Evolutionary conservation across 2,797 vertebrate species (phyloP), one percentile per base, ranked within the genome.

Genomic region (Sebastes hubbsi): DNA sequence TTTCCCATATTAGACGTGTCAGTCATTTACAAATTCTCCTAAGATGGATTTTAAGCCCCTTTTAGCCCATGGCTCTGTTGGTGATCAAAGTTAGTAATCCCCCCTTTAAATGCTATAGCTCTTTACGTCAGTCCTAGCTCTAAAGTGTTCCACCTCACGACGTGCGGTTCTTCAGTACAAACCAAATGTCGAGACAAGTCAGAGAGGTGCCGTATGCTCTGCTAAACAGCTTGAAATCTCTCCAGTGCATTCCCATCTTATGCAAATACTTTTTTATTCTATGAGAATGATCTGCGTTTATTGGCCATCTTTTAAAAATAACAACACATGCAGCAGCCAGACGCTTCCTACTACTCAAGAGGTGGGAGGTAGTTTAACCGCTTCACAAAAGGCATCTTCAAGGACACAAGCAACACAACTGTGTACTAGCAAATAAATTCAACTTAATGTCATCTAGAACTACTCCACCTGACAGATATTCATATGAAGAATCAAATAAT

Each of bases 11-110:
- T 62, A 85, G 54, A n/a, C 77, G n/a, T 25, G 67, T 78, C 81
- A 77, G 59, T 84, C 75, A 84, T 83, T 72, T 32, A 61, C 24
- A 62, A 66, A 80, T 60, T 38, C 25, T 72, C 52, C 61, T 58
- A 78, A 86, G 49, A 77, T 75, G 27, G 63, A 61, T 76, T 68
- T 52, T 13, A 68, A 56, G 71, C 68, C 73, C 11, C 16, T 42
- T 64, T 58, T 59, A 84, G 71, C 69, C 83, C 36, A 4, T 27
- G 66, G 68, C 71, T 83, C 49, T 77, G 71, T 59, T 76, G 58
- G 42, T 87, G 82, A 90, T 89, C 80, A 79, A 72, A 81, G 71
- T 38, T 72, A 76, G 38, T 55, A 81, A 75, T 75, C 68, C 81
- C 29, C 29, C 3, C 18, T 63, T 63, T 67, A 49, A 81, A 72